A percentile compares a stretch with the other conserved stretches of the same genome.
These are phyloP conservation scores for Pelodytes ibericus DNA, from an alignment of 2,797 vertebrate species.

Conservation along the genomic window DNA sequence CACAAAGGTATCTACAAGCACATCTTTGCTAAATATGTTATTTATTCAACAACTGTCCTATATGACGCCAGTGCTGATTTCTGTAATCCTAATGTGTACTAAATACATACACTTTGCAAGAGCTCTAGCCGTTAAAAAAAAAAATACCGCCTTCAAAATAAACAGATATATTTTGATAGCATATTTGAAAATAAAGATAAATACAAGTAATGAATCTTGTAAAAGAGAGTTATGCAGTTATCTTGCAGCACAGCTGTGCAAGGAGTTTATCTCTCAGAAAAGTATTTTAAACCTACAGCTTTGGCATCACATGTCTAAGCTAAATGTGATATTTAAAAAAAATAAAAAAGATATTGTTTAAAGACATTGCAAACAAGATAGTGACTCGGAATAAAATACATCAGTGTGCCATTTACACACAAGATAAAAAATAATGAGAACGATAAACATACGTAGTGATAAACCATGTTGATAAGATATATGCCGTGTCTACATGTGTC, in stretches of 20 bases:
- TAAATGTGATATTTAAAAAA: no score
- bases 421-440: conserved; percentile 13
- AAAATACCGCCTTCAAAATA: neutral
- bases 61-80: no score
- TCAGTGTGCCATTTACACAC: conserved; percentile 5
- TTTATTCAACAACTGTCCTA: no score
- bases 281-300: conserved; percentile 1
- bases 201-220: neutral
- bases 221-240: neutral
- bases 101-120: no score
- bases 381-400: neutral
- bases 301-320: neutral
- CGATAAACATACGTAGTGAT: neutral
- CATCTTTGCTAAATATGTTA: no score
- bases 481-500: neutral
- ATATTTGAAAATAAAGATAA: conserved; percentile 11
- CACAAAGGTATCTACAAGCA: no score
- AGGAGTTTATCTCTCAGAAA: conserved; percentile 4
- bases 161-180: neutral
- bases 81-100: no score
- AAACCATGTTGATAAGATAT: neutral
- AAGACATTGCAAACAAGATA: conserved; percentile 7
- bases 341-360: conserved; percentile 20
- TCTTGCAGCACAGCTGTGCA: conserved; percentile 6
- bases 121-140: neutral